A percentile compares a stretch with the other conserved stretches of the same genome.
These are phyloP conservation scores for Onchidella celtica DNA, from an alignment of 2,888 invertebrate species.

Conservation along the genomic window DNA sequence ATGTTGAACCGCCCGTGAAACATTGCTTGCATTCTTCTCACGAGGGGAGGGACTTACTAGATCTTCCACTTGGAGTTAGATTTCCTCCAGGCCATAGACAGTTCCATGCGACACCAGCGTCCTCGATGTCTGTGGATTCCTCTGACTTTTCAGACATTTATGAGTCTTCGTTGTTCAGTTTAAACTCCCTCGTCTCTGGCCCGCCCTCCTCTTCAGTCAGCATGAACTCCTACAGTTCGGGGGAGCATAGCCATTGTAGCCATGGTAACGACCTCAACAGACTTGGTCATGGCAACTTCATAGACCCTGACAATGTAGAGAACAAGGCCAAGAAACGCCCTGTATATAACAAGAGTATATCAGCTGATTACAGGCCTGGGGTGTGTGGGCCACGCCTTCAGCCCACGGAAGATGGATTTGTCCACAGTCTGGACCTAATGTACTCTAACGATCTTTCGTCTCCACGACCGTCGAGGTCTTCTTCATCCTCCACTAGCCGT, in stretches of 20 bases:
- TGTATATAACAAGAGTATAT: slow-evolving; percentile 21
- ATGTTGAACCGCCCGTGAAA: too few relatives aligned
- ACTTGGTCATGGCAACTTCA: not conserved
- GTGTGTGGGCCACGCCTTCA: not conserved
- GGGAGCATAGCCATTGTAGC: not conserved
- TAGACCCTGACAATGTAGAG: not conserved
- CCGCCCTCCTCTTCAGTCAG: not conserved
- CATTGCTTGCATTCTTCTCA: too few relatives aligned
- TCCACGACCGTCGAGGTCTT: too few relatives aligned
- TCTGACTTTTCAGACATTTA: slow-evolving; percentile 26
- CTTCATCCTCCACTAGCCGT: not conserved
- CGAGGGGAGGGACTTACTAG: too few relatives aligned
- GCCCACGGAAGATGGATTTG: not conserved
- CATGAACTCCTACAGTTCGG: not conserved
- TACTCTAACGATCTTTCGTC: slow-evolving; percentile 18
- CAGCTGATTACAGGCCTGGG: slow-evolving; percentile 12
- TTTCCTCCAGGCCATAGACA: too few relatives aligned
- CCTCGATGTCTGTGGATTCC: not conserved
- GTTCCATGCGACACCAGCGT: too few relatives aligned
- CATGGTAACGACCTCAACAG: too few relatives aligned
- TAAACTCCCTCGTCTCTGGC: slow-evolving; percentile 10
- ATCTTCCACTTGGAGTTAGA: too few relatives aligned
- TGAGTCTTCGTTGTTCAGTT: slow-evolving; percentile 26
- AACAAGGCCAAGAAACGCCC: slow-evolving; percentile 16
- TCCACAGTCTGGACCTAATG: not conserved